Evolutionary conservation across 1,140 invertebrate genomes (phyloP).

Genomic region (Gryon sp.): DNA sequence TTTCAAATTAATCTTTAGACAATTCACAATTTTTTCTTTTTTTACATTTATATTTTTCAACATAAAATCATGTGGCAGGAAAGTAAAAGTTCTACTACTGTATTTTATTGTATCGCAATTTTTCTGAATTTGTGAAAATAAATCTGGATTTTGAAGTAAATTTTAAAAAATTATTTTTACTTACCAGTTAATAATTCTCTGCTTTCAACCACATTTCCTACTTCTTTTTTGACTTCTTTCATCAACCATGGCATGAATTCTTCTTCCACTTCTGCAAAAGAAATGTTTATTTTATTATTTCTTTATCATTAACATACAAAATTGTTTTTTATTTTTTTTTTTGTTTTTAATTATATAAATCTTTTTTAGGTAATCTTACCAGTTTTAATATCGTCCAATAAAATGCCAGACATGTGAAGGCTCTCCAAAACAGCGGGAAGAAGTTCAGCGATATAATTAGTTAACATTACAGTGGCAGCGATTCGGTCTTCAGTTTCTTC

Average conservation of each 20-base stretch:
- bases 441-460: slow-evolving; percentile 90
- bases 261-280: slow-evolving; percentile 84
- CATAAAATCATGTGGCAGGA: too few relatives aligned
- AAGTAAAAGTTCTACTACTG: too few relatives aligned
- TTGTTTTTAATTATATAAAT: too few relatives aligned
- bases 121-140: too few relatives aligned
- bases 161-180: slow-evolving; percentile 16
- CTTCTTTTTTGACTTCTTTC: slow-evolving; percentile 88
- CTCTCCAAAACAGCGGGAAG: slow-evolving; percentile 90
- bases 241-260: slow-evolving; percentile 94
- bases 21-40: too few relatives aligned
- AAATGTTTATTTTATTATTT: too few relatives aligned
- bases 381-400: slow-evolving; percentile 85
- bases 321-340: too few relatives aligned
- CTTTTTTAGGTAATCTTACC: slow-evolving; percentile 75
- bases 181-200: slow-evolving; percentile 88
- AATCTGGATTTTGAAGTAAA: too few relatives aligned
- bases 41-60: too few relatives aligned
- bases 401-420: slow-evolving; percentile 87
- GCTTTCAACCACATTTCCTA: slow-evolving; percentile 88
- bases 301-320: neutral
- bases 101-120: too few relatives aligned
- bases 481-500: slow-evolving; percentile 88
- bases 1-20: too few relatives aligned
- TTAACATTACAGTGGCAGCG: slow-evolving; percentile 88